Conservation (phyloP, 30 jellyfish, hydroid and myxozoan species). For the Nemopilema nomurai region DNA sequence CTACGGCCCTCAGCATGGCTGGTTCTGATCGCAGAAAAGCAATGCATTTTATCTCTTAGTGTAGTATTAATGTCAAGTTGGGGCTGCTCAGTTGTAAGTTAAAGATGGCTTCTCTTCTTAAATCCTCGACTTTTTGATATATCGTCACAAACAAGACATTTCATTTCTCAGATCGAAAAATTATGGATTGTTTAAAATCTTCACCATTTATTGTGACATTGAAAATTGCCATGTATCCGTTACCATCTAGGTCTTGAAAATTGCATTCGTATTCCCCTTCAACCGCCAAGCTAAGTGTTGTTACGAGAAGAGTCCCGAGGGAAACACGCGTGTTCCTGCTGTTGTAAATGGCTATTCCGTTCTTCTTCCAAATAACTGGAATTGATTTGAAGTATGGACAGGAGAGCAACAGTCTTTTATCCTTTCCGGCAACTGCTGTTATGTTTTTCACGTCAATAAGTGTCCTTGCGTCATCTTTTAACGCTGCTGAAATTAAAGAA, state of each 20-base stretch:
- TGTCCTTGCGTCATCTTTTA: background rate
- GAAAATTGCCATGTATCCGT: slow-evolving; percentile 28
- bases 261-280: slow-evolving; percentile 48
- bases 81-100: no score
- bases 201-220: slow-evolving; percentile 44
- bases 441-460: slow-evolving; percentile 15
- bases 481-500: background rate
- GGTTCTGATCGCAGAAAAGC: no score
- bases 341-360: background rate
- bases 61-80: no score
- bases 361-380: slow-evolving; percentile 39
- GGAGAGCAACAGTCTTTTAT: slow-evolving; percentile 43
- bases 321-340: slow-evolving; percentile 8
- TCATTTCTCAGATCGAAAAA: no score
- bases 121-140: no score
- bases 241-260: slow-evolving; percentile 13
- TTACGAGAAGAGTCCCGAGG: slow-evolving; percentile 22
- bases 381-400: slow-evolving; percentile 36
- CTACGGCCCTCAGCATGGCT: no score
- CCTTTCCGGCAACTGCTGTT: slow-evolving; percentile 61
- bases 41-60: no score
- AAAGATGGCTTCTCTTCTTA: no score
- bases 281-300: slow-evolving; percentile 7
- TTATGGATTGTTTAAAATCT: no score
- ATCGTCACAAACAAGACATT: no score